Evolutionary conservation across 1,140 invertebrate species (phyloP), one percentile per base, ranked within the genome.

Genomic region (Neuroterus valhalla): DNA sequence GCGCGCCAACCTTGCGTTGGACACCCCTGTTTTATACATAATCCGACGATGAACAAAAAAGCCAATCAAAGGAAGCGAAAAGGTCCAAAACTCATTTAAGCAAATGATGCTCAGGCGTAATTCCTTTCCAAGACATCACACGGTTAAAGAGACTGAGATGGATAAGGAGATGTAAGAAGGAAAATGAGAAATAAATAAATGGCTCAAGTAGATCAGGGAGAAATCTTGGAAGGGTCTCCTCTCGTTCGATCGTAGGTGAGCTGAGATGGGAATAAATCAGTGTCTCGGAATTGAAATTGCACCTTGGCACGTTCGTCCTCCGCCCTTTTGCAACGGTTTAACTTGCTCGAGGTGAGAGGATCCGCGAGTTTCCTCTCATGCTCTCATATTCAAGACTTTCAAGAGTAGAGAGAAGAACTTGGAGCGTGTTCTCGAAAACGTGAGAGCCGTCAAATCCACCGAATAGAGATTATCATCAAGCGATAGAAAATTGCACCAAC

Each of bases 221-320:
- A 81, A 77, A 76, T 79, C 68, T 74, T 76, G 26, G 69, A 52
- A 74, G 72, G 44, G 26, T 52, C 43, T 75, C 66, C 68, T 68
- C 73, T 66, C 31, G 71, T 78, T 81, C 68, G 79, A 77, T 77
- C 77, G 75, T 46, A 74, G 55, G 70, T 26, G 26, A 66, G 72
- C 52, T 68, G 67, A 78, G 75, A 79, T 79, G 82, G 80, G 80
- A 82, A 83, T 84, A 84, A 84, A 84, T 82, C 81, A 81, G 71
- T 48, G 73, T 66, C 71, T 71, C 46, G 76, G 75, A 81, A 82
- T 84, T 82, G 79, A 81, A 84, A 82, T 84, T 80, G 80, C 80
- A 78, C 74, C 71, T 72, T 72, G 69, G 69, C 74, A 71, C 46
- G 67, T 75, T 75, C 67, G 38, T 62, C 23, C 52, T 62, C 14